Base-by-base conservation (phyloP, 1,140 invertebrate species). In the Triops cancriformis region DNA sequence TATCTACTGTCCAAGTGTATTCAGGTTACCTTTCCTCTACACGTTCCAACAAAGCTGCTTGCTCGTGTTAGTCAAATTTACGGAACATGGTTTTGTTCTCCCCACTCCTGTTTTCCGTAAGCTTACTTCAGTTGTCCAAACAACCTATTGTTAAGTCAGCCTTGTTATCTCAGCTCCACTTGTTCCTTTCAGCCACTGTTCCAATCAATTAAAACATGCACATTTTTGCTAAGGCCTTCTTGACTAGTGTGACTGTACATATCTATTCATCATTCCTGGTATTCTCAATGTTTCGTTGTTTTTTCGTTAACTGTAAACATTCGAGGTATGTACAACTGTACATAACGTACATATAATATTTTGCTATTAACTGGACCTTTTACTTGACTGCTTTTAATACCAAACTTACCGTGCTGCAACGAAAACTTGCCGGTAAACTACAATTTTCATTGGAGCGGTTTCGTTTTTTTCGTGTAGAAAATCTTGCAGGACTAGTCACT, bases 311-410 rank as follows among this genome's bases (percentile, higher is more conserved):
- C 14, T 23, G 51, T 64, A 14, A 64, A 64, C 51, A 64, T 64
- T 64, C 51, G 10, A 64, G 51, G 51, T 64, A 23, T 64, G 51
- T 64, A 64, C 51, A 64, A 64, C 51, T 64, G 51, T 64, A 64
- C 51, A 64, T 64, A 64, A 64, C 51, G 51, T 64, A 64, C 43
- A 64, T 64, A 64, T 64, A 64, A 64, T 64, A 64, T 64, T 64
- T 64, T 64, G 51, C 51, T 64, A 64, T 64, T 64, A 64, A 64
- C 18, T 64, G 14, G 14, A 12, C 10, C 18, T 64, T 18, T 37
- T 37, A 7, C 7, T 37, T 37, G 2, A 37, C n/a, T n/a, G n/a
- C n/a, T n/a, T 37, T 37, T 7, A 37, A 7, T 37, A 37, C 7
- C 31, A 37, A 7, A 37, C 2, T 2, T 37, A 37, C 31, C 31